Evolutionary conservation across 2,797 vertebrate species (phyloP).

Genomic region (Tenualosa ilisha): DNA sequence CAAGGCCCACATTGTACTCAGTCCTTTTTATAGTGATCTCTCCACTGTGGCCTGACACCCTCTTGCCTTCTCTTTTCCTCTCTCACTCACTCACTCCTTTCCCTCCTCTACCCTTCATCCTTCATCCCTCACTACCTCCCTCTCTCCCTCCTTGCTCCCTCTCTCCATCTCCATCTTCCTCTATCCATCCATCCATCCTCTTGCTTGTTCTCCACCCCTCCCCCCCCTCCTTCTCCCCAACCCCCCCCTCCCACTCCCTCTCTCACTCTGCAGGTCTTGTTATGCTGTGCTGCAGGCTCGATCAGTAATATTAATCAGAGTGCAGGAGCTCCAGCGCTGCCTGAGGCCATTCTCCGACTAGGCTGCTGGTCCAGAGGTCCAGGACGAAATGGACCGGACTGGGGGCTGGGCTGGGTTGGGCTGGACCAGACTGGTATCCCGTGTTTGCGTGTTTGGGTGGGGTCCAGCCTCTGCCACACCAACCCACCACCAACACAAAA

Average conservation of each 20-base stretch:
- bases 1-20: conserved; percentile 53
- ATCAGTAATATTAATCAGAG: background rate
- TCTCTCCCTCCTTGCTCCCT: background rate
- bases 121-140: background rate
- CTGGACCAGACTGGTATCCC: conserved; percentile 25
- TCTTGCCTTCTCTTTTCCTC: background rate
- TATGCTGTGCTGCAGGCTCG: background rate
- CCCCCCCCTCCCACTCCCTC: background rate
- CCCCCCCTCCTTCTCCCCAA: too few species aligned
- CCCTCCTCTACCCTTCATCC: background rate
- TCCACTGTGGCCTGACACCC: conserved; percentile 29
- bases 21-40: conserved; percentile 54
- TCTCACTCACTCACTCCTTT: background rate
- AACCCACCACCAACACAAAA: conserved; percentile 20
- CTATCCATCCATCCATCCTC: background rate
- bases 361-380: background rate
- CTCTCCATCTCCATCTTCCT: background rate
- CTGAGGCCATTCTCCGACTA: conserved; percentile 14
- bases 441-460: background rate
- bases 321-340: conserved; percentile 34
- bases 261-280: background rate
- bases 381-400: background rate
- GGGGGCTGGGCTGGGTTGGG: background rate
- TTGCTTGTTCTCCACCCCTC: background rate
- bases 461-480: background rate